Percentiles rank a stretch among this genome's conserved stretches.
These are phyloP conservation scores for Noctua comes DNA, from an alignment of 2,888 invertebrate species.

Conservation along the genomic window DNA sequence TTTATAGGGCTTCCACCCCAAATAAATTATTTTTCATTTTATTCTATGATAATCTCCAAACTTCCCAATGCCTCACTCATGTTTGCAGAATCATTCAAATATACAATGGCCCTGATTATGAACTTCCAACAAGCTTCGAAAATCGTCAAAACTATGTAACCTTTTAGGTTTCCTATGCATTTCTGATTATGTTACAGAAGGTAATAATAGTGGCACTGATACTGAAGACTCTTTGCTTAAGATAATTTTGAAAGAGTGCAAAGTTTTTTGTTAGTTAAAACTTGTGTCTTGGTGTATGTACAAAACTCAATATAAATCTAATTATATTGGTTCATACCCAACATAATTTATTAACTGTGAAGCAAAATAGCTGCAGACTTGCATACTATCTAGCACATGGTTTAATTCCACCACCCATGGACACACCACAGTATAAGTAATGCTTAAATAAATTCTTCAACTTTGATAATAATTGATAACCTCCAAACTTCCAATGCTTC, in stretches of 20 bases:
- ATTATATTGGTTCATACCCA: background rate
- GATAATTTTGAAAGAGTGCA: background rate
- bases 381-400: background rate
- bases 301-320: background rate
- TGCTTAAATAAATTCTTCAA: background rate
- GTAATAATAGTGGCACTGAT: background rate
- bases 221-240: background rate
- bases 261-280: too few relatives aligned
- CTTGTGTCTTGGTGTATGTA: too few relatives aligned
- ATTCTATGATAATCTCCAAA: background rate
- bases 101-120: background rate
- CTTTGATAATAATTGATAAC: background rate
- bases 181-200: background rate
- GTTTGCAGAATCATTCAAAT: background rate
- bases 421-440: background rate
- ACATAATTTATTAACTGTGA: background rate
- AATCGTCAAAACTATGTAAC: background rate
- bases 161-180: background rate
- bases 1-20: background rate
- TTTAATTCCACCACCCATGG: background rate
- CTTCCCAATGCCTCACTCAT: background rate
- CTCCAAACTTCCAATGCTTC: background rate
- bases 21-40: background rate
- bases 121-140: background rate
- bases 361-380: background rate